Percentiles rank a stretch among this genome's conserved stretches.
Evolutionary conservation across 2,113 vertebrate species (phyloP).

Genomic region (Serinus canaria): DNA sequence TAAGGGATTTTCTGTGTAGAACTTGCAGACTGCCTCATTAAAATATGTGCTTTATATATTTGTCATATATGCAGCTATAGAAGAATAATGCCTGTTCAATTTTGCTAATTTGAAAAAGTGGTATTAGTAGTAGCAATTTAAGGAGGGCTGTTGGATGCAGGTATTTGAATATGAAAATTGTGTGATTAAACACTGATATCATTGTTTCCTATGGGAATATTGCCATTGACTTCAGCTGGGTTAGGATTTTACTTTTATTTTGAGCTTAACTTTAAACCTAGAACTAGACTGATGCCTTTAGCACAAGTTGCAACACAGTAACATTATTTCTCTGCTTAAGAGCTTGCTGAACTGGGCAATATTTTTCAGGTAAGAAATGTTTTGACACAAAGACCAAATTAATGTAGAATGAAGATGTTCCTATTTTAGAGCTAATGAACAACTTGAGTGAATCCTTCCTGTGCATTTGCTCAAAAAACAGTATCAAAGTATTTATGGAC

Average conservation of each 20-base stretch:
- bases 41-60: neutral
- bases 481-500: neutral
- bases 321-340: neutral
- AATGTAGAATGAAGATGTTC: constrained; percentile 25
- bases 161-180: neutral
- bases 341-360: neutral
- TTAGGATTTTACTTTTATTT: neutral
- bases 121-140: constrained; percentile 15
- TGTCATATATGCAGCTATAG: neutral
- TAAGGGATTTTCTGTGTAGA: constrained; percentile 27
- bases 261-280: neutral
- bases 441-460: neutral
- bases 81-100: neutral
- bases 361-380: constrained; percentile 14
- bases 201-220: neutral
- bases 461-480: neutral
- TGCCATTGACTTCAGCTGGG: neutral
- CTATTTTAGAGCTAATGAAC: constrained; percentile 14
- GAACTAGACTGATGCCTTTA: neutral
- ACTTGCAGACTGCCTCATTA: neutral
- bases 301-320: neutral
- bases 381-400: neutral
- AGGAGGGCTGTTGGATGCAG: constrained; percentile 34
- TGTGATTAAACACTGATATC: neutral
- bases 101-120: constrained; percentile 18